phyloP scores from a whole-genome alignment of 1,140 invertebrate genomes.

The Bombus fervidus region DNA sequence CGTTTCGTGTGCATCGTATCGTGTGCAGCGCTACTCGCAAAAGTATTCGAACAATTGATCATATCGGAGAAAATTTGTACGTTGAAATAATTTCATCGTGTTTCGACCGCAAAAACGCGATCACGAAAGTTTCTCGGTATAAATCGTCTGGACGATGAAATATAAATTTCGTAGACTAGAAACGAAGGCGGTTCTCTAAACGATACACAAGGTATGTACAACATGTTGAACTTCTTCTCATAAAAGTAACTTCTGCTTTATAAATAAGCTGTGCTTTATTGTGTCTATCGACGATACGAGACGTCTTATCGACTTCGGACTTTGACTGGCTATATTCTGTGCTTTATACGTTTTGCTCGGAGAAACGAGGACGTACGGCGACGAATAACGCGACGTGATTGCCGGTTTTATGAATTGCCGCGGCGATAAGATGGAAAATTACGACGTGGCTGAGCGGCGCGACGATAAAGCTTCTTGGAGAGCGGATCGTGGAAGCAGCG shows the following conservation, averaged over 20 bases:
- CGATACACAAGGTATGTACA: background rate
- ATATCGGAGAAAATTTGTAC: no score
- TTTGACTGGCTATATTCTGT: constrained; percentile 41
- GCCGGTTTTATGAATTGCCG: constrained; percentile 42
- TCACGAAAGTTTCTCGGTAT: no score
- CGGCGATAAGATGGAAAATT: constrained; percentile 38
- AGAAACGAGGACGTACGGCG: constrained; percentile 30
- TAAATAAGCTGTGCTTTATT: constrained; percentile 74
- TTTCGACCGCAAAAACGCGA: no score
- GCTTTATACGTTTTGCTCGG: constrained; percentile 11
- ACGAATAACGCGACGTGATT: constrained; percentile 3
- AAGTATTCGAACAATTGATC: no score
- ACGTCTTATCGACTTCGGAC: constrained; percentile 70
- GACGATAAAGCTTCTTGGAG: background rate
- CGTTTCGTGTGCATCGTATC: no score
- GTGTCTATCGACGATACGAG: constrained; percentile 71
- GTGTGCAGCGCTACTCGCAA: no score
- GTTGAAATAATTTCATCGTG: no score
- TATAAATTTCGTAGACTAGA: background rate
- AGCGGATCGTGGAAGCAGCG: background rate
- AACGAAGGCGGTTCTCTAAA: background rate
- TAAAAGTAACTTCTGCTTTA: constrained; percentile 47
- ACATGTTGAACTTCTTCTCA: background rate
- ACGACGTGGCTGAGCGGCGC: background rate
- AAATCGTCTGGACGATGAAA: background rate